Conservation (phyloP, 2,797 vertebrate species). For the Glyptemys insculpta region DNA sequence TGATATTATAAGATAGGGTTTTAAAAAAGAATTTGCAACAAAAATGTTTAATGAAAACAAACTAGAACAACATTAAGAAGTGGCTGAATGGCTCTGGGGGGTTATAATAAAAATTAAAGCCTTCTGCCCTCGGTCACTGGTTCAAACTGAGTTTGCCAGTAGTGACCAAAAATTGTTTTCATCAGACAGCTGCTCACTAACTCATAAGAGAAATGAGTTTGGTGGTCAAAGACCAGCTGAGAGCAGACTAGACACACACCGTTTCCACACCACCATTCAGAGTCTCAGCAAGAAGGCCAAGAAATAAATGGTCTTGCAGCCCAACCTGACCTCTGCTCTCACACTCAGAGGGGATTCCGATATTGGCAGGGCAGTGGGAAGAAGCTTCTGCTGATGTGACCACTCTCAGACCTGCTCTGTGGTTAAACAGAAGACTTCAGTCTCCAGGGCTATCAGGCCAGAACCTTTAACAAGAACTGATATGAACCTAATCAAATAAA, state of each 20-base stretch:
- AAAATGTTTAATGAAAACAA: not conserved
- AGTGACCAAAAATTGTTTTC: not conserved
- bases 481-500: not conserved
- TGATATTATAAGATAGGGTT: not conserved
- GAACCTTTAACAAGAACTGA: accelerated
- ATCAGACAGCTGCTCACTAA: not conserved
- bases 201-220: not conserved
- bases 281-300: not conserved
- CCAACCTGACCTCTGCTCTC: not conserved
- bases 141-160: not conserved
- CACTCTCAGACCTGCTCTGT: not conserved
- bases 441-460: not conserved
- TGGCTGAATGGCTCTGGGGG: not conserved
- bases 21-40: not conserved
- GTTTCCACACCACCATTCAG: not conserved
- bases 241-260: not conserved
- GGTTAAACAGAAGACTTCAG: not conserved
- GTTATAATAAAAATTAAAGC: not conserved
- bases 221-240: not conserved
- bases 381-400: not conserved
- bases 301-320: not conserved
- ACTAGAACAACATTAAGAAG: not conserved
- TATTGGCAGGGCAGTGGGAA: not conserved
- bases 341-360: not conserved
- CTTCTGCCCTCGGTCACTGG: not conserved